Evolutionary conservation across 2,888 invertebrate species (phyloP).

Genomic region (Lithophane socia): DNA sequence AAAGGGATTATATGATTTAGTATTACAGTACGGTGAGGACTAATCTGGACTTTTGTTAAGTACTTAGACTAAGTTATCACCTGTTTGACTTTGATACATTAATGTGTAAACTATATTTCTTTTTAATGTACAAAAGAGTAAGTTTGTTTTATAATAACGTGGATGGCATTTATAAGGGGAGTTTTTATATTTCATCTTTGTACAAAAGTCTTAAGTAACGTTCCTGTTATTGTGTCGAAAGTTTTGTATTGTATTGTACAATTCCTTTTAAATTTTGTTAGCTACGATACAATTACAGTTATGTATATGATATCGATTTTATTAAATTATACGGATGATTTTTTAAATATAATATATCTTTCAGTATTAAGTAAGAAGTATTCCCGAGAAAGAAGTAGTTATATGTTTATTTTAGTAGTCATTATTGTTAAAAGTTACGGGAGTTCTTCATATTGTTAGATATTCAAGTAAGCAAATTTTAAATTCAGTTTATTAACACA

Average conservation of each 20-base stretch:
- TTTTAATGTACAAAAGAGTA: neutral
- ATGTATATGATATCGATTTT: neutral
- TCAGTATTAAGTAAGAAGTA: no score
- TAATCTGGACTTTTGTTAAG: conserved; percentile 3
- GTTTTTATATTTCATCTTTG: neutral
- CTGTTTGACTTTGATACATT: conserved; percentile 17
- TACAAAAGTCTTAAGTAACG: neutral
- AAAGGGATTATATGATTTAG: neutral
- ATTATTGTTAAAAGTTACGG: neutral
- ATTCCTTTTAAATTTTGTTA: neutral
- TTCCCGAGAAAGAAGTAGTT: neutral
- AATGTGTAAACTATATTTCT: conserved; percentile 4
- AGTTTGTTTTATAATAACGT: neutral
- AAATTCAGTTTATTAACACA: neutral
- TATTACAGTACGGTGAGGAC: neutral
- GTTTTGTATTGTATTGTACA: neutral
- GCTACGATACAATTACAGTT: neutral
- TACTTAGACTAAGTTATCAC: neutral
- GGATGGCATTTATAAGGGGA: neutral
- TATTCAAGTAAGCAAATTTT: no score
- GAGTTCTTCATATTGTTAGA: neutral
- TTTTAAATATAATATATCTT: no score
- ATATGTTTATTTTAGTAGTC: neutral
- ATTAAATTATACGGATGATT: neutral
- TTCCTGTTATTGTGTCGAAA: neutral